phyloP scores from a whole-genome alignment of 1,140 invertebrate genomes.

The Tribolium castaneum region DNA sequence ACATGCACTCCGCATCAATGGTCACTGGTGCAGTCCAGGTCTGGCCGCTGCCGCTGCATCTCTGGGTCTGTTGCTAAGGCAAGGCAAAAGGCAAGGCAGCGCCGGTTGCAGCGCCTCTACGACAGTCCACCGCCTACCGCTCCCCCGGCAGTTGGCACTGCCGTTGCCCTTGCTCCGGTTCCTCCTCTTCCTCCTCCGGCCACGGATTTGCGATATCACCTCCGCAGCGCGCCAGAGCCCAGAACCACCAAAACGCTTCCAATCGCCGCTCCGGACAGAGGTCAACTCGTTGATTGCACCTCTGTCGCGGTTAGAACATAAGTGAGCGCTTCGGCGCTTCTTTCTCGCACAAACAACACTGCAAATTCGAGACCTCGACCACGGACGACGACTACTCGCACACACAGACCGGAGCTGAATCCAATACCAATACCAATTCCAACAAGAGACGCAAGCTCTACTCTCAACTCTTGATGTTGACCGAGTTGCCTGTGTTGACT shows the following conservation, averaged over 20 bases:
- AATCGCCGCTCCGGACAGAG: constrained; percentile 30
- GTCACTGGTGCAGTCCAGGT: constrained; percentile 39
- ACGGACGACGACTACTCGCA: background rate
- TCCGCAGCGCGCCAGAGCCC: constrained; percentile 7
- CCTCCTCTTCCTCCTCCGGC: constrained; percentile 29
- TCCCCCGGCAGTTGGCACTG: constrained; percentile 25
- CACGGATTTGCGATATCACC: constrained; percentile 36
- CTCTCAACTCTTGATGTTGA: constrained; percentile 42
- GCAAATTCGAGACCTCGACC: constrained; percentile 43
- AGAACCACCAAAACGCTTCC: constrained; percentile 30
- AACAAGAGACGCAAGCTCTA: background rate
- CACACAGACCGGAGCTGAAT: background rate
- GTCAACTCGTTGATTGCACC: constrained; percentile 38
- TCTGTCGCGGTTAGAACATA: constrained; percentile 29
- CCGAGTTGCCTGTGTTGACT: constrained; percentile 40
- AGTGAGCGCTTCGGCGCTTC: constrained; percentile 30
- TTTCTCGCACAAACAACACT: constrained; percentile 28
- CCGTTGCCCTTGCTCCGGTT: constrained; percentile 36
- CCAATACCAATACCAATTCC: background rate
- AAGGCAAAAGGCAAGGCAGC: background rate
- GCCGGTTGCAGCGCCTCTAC: constrained; percentile 44
- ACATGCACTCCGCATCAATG: constrained; percentile 60
- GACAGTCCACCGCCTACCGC: constrained; percentile 36
- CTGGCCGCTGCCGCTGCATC: constrained; percentile 37
- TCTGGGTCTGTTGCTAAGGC: constrained; percentile 32